Percentiles rank a stretch among this genome's conserved stretches.
Evolutionary conservation across 37 sponge, comb jelly and placozoan genomes (phyloP).

Genomic region (Beroe forskalii): DNA sequence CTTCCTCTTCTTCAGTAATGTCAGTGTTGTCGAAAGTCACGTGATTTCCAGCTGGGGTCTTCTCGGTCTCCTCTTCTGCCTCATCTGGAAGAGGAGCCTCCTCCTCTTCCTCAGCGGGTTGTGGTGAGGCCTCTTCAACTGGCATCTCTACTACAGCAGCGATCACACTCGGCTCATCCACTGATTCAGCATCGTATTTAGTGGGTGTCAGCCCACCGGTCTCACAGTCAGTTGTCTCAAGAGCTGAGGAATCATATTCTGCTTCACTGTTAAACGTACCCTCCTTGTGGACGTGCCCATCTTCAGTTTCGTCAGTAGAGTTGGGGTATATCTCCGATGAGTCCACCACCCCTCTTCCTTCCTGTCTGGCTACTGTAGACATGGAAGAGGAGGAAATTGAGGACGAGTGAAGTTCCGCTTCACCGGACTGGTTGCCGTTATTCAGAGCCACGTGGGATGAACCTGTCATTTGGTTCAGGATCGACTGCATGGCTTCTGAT

Average conservation of each 20-base stretch:
- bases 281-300: neutral
- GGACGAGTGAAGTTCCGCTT: neutral
- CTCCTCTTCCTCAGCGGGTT: neutral
- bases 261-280: neutral
- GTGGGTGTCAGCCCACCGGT: neutral
- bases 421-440: neutral
- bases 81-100: neutral
- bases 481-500: slow-evolving; percentile 58
- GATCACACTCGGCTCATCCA: neutral
- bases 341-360: neutral
- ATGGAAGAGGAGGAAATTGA: slow-evolving; percentile 9
- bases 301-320: neutral
- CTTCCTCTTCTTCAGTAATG: neutral
- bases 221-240: neutral
- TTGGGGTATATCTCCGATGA: neutral
- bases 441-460: neutral
- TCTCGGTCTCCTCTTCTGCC: neutral
- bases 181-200: neutral
- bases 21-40: neutral
- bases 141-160: neutral
- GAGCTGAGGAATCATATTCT: neutral
- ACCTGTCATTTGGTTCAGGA: slow-evolving; percentile 29
- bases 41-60: neutral
- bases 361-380: neutral
- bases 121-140: neutral